Conservation (phyloP, 2,113 vertebrate species). For the Tragelaphus imberbis region DNA sequence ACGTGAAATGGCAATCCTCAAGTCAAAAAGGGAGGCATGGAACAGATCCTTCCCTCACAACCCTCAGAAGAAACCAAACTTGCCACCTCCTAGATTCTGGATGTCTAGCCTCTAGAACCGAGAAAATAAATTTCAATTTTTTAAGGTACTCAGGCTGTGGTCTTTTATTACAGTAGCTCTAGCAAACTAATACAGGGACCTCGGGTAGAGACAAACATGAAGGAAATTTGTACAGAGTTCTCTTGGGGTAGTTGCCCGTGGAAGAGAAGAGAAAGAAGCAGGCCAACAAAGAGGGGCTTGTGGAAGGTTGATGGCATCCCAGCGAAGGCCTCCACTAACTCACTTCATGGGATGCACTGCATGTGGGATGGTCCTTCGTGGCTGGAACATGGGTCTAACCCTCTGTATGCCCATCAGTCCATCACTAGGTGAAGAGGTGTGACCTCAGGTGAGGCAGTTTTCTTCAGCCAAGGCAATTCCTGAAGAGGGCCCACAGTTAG, state of each 20-base stretch:
- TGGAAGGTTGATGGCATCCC: too few species aligned
- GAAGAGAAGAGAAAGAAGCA: not conserved
- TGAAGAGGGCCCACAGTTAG: not conserved
- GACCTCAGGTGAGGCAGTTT: not conserved
- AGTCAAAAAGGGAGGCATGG: not conserved
- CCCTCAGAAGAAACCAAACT: not conserved
- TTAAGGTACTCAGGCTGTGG: not conserved
- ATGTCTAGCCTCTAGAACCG: not conserved
- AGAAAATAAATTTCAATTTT: not conserved
- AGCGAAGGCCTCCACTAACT: not conserved
- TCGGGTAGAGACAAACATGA: not conserved
- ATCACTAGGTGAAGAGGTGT: rapidly evolving
- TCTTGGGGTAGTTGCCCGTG: not conserved
- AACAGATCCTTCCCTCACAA: not conserved
- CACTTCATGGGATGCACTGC: not conserved
- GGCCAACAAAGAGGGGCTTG: too few species aligned
- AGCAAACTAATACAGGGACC: not conserved
- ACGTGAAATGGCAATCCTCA: not conserved
- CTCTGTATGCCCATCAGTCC: not conserved
- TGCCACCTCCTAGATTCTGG: not conserved
- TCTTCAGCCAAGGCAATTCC: not conserved
- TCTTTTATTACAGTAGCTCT: not conserved
- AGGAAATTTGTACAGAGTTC: not conserved
- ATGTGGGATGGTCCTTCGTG: not conserved
- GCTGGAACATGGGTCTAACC: not conserved